phyloP scores from a whole-genome alignment of 2,797 vertebrate genomes.

The Mormyrus proboscirostris region DNA sequence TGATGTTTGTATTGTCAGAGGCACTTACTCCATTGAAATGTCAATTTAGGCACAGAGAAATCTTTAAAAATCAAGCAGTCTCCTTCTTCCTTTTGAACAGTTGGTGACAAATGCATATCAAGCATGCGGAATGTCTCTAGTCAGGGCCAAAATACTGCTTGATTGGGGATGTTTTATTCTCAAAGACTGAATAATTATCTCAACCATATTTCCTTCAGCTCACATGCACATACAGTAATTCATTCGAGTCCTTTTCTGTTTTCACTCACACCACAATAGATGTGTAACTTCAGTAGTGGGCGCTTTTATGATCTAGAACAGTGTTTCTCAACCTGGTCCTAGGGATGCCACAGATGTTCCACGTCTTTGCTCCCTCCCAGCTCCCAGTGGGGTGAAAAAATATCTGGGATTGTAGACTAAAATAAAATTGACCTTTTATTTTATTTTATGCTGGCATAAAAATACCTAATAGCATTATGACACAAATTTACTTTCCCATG shows the following conservation, averaged over 20 bases:
- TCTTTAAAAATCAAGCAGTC: too few species aligned
- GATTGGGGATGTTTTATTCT: background rate
- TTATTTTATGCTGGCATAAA: background rate
- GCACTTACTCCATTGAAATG: background rate
- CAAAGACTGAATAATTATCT: background rate
- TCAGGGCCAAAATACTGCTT: background rate
- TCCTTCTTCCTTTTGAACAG: background rate
- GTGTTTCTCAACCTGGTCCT: background rate
- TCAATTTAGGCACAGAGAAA: too few species aligned
- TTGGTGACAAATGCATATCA: background rate
- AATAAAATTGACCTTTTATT: background rate
- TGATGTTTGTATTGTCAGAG: background rate
- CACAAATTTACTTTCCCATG: background rate
- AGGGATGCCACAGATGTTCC: background rate
- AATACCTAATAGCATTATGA: background rate
- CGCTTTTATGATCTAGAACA: background rate
- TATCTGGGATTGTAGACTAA: background rate
- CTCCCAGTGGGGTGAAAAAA: background rate
- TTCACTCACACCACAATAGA: background rate
- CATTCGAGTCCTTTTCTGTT: background rate
- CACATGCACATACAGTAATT: background rate
- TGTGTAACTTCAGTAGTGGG: background rate
- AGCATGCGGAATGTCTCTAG: background rate
- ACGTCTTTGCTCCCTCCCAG: background rate
- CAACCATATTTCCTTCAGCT: background rate